Conservation (phyloP, 2,113 vertebrate species). For the Parotia lawesii region DNA sequence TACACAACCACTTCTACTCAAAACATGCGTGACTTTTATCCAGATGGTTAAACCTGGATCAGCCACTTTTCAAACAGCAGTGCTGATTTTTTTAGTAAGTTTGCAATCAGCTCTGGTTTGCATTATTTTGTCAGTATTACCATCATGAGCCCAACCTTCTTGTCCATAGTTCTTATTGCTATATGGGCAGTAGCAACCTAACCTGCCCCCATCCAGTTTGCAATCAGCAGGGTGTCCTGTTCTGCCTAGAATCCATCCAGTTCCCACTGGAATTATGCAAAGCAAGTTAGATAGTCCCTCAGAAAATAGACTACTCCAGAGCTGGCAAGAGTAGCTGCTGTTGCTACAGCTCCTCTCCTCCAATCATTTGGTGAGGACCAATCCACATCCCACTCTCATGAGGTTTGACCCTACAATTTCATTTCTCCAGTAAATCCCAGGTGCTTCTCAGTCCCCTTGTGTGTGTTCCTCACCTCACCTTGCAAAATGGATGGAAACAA, state of each 20-base stretch:
- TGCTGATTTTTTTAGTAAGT: background rate
- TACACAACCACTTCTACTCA: background rate
- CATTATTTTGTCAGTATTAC: background rate
- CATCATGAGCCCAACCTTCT: background rate
- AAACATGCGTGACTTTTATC: background rate
- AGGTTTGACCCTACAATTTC: background rate
- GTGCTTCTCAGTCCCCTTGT: background rate
- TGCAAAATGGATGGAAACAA: background rate
- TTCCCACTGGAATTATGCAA: background rate
- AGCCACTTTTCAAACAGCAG: background rate
- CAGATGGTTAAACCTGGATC: background rate
- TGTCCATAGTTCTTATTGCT: background rate
- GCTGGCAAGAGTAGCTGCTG: background rate
- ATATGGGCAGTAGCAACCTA: background rate
- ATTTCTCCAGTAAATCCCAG: background rate
- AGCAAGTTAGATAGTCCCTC: background rate
- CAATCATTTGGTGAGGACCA: fast-evolving
- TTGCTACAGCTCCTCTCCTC: background rate
- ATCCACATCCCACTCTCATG: background rate
- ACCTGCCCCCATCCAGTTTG: fast-evolving
- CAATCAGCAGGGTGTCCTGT: background rate
- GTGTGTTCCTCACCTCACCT: background rate
- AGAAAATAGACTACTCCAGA: background rate
- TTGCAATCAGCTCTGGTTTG: background rate
- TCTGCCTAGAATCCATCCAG: background rate